phyloP scores from a whole-genome alignment of 2,113 vertebrate species.

The Trachemys scripta region DNA sequence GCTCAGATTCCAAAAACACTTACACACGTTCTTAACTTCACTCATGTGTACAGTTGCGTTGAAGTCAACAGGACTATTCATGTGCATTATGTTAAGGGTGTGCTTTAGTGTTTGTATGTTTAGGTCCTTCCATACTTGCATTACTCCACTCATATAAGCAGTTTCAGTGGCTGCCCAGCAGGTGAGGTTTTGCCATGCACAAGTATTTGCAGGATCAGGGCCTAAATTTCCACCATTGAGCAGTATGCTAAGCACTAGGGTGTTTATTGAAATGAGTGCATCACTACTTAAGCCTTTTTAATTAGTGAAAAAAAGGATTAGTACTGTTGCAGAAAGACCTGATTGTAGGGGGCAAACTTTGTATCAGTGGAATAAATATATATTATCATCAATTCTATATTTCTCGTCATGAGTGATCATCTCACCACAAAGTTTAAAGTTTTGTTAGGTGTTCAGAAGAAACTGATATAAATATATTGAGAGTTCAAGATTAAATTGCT shows the following conservation, averaged over 20 bases:
- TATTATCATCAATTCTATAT: background rate
- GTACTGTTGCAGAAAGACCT: background rate
- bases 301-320: background rate
- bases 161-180: background rate
- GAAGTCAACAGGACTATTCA: background rate
- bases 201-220: background rate
- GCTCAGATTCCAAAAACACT: background rate
- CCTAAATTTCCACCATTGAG: background rate
- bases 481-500: background rate
- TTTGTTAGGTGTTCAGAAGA: background rate
- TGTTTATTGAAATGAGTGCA: background rate
- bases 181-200: background rate
- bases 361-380: background rate
- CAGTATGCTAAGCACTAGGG: background rate
- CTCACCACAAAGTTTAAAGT: background rate
- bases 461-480: background rate
- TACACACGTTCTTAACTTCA: background rate
- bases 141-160: background rate
- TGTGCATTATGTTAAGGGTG: background rate
- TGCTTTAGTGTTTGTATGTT: background rate
- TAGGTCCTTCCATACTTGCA: rapidly evolving
- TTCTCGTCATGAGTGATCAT: background rate
- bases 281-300: background rate
- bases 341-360: background rate
- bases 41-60: background rate